Conservation (phyloP, 2,797 vertebrate species). For the Triplophysa bombifrons region DNA sequence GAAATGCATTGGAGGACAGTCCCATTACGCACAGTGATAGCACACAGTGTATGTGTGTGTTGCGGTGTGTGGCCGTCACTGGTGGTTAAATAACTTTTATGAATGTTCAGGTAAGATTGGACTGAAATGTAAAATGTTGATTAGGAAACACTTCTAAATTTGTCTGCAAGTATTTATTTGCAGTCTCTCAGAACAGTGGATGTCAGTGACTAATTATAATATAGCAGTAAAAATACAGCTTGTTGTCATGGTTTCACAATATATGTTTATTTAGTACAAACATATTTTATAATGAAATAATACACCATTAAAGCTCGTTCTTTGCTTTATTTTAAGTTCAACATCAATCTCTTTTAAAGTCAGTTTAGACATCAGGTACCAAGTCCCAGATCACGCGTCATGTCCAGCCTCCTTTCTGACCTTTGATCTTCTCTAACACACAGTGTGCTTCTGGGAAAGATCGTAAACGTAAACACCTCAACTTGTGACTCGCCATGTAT, state of each 20-base stretch:
- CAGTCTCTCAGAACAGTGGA: background rate
- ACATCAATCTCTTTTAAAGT: background rate
- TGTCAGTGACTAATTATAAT: background rate
- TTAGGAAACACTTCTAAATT: background rate
- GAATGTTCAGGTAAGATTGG: background rate
- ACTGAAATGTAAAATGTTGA: background rate
- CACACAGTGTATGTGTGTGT: conserved; percentile 35
- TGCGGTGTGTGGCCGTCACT: conserved; percentile 33
- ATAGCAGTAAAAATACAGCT: background rate
- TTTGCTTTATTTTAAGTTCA: background rate
- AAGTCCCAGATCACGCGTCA: background rate
- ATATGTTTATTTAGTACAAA: too few species aligned
- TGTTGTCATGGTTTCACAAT: background rate
- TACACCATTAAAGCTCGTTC: background rate
- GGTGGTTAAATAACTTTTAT: conserved; percentile 3
- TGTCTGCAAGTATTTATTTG: background rate
- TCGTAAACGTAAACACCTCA: background rate
- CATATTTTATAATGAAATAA: background rate
- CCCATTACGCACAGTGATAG: conserved; percentile 22
- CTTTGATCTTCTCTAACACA: conserved; percentile 16
- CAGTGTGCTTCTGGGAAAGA: conserved; percentile 14
- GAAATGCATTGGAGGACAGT: background rate
- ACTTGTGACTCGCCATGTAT: background rate
- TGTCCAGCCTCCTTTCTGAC: conserved; percentile 1
- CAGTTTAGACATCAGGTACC: background rate